These are phyloP conservation scores for Musca domestica DNA, from an alignment of 1,140 invertebrate genomes.

Conservation along the genomic window DNA sequence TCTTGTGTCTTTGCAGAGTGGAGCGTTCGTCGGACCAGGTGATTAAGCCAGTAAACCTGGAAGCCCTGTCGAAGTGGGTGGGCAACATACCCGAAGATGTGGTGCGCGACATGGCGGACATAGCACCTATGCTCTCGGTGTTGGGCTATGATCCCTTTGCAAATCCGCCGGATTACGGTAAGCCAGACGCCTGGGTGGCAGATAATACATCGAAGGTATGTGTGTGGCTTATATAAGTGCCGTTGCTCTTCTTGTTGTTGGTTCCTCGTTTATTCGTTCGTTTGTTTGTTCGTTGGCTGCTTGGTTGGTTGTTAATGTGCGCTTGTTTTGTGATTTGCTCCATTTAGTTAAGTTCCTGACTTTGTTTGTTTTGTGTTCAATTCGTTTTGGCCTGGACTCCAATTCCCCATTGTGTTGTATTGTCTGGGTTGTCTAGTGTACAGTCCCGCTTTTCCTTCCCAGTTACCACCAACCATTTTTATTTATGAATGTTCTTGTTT, in stretches of 20 bases:
- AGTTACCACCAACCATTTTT: background rate
- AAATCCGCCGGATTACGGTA: slow-evolving; percentile 91
- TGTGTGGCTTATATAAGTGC: slow-evolving; percentile 38
- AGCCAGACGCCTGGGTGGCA: slow-evolving; percentile 79
- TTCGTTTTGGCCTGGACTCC: too few relatives aligned
- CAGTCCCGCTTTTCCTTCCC: too few relatives aligned
- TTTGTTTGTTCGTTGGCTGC: too few relatives aligned
- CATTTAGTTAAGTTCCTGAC: slow-evolving; percentile 1
- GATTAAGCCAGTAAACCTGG: slow-evolving; percentile 95
- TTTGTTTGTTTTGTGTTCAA: slow-evolving; percentile 2
- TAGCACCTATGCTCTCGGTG: slow-evolving; percentile 88
- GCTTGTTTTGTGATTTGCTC: slow-evolving; percentile 15
- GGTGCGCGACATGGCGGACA: slow-evolving; percentile 81
- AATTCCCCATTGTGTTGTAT: too few relatives aligned
- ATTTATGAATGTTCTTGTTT: background rate
- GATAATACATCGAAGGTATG: slow-evolving; percentile 69
- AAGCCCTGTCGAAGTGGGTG: slow-evolving; percentile 96
- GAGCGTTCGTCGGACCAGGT: slow-evolving; percentile 98
- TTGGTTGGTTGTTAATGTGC: background rate
- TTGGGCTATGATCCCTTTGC: slow-evolving; percentile 92
- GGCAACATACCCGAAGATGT: slow-evolving; percentile 89
- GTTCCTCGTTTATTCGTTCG: slow-evolving; percentile 17
- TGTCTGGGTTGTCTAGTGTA: too few relatives aligned
- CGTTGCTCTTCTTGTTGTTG: background rate
- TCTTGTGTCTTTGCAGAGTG: slow-evolving; percentile 66